Percentiles rank a stretch among this genome's conserved stretches.
Evolutionary conservation across 2,888 invertebrate genomes (phyloP).

Genomic region (Scrobipalpa atriplicella): DNA sequence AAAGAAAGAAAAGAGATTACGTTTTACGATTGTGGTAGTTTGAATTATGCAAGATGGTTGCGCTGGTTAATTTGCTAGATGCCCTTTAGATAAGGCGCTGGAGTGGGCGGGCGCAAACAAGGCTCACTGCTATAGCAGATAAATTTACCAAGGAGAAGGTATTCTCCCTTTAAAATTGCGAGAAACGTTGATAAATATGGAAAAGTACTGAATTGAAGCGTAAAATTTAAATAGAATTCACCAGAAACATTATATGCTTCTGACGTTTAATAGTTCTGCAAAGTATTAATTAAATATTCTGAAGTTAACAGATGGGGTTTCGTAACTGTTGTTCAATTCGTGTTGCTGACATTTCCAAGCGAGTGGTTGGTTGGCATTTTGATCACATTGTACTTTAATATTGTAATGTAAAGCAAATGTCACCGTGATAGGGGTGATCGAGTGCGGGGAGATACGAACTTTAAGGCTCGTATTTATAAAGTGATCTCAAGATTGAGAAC

Average conservation of each 20-base stretch:
- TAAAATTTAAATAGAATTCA: background rate
- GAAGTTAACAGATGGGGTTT: constrained; percentile 7
- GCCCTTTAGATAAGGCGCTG: constrained; percentile 17
- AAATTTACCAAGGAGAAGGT: background rate
- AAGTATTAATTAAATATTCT: constrained; percentile 1
- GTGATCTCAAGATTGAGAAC: too few relatives aligned
- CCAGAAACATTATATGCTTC: background rate
- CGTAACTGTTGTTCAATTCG: constrained; percentile 13
- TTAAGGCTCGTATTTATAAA: background rate
- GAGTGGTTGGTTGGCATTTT: background rate
- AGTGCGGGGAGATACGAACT: background rate
- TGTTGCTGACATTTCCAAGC: constrained; percentile 7
- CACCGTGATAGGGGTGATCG: constrained; percentile 17
- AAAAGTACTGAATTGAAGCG: background rate
- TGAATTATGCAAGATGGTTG: constrained; percentile 9
- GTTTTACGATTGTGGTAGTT: background rate
- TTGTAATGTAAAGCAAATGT: constrained; percentile 6
- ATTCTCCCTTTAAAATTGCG: background rate
- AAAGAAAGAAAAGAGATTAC: background rate
- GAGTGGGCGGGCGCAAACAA: constrained; percentile 14
- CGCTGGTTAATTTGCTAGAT: constrained; percentile 23
- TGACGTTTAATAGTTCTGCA: background rate
- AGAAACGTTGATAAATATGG: background rate
- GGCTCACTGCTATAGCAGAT: background rate
- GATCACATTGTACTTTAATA: constrained; percentile 7